phyloP scores from a whole-genome alignment of 2,888 invertebrate species.

The Xanthorhoe spadicearia region DNA sequence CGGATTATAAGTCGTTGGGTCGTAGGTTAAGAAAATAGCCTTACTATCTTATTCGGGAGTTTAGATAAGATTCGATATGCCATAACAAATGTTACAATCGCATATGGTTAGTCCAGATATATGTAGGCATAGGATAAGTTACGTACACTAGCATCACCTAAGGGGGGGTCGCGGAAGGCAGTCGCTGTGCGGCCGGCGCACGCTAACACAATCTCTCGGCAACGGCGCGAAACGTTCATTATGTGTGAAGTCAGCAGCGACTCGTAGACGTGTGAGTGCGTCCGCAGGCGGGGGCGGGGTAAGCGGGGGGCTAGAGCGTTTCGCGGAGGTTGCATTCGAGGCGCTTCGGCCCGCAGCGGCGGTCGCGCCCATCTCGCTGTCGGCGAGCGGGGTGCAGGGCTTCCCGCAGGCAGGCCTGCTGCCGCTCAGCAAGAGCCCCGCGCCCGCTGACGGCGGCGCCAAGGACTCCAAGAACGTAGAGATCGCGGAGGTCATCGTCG shows the following conservation, averaged over 20 bases:
- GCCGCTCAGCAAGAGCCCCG: constrained; percentile 91
- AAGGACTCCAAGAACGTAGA: constrained; percentile 96
- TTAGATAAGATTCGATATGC: too few species aligned
- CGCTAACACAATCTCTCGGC: constrained; percentile 59
- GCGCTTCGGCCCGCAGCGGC: constrained; percentile 87
- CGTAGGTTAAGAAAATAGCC: too few species aligned
- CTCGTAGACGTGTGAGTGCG: constrained; percentile 38
- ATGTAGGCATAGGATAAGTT: not conserved
- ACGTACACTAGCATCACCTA: constrained; percentile 49
- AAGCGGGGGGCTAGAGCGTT: constrained; percentile 87
- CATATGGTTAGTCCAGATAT: too few species aligned
- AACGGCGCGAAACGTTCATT: constrained; percentile 79
- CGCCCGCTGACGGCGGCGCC: constrained; percentile 90
- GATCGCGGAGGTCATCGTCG: constrained; percentile 98
- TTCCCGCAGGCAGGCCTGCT: constrained; percentile 89
- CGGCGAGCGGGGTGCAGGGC: constrained; percentile 84
- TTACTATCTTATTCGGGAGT: too few species aligned
- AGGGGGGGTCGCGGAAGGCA: constrained; percentile 29
- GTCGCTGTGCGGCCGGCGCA: constrained; percentile 48
- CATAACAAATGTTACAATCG: too few species aligned
- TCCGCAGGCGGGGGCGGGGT: constrained; percentile 38
- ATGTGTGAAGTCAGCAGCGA: constrained; percentile 45
- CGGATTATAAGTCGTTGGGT: not conserved
- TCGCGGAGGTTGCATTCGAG: constrained; percentile 91
- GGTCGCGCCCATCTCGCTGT: constrained; percentile 93